A percentile compares a stretch with the other conserved stretches of the same genome.
phyloP scores from a whole-genome alignment of 2,113 vertebrate genomes.

The Dendrocopos noguchii region DNA sequence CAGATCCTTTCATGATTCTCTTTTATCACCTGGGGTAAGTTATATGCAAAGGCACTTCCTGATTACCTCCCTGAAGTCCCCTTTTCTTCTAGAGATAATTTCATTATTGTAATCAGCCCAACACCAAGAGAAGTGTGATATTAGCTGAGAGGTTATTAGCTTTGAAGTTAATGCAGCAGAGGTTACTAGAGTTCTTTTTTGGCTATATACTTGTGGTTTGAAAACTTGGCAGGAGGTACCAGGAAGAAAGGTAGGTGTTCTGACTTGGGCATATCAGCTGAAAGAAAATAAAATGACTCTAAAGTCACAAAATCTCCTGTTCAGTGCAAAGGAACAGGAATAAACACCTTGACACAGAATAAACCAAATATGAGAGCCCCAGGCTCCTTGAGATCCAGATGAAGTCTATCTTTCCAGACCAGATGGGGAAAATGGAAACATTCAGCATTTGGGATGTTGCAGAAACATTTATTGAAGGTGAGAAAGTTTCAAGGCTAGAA shows the following conservation, averaged over 20 bases:
- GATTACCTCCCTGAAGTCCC: not conserved
- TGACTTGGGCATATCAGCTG: not conserved
- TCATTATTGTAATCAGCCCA: not conserved
- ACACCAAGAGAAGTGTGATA: not conserved
- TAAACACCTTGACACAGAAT: not conserved
- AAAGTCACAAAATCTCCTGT: not conserved
- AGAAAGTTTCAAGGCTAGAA: not conserved
- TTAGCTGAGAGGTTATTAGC: not conserved
- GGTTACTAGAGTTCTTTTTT: not conserved
- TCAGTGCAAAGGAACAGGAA: not conserved
- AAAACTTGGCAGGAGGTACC: not conserved
- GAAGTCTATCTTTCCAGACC: not conserved
- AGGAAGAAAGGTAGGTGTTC: not conserved
- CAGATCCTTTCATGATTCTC: not conserved
- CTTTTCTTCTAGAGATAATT: not conserved
- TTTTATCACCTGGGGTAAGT: not conserved
- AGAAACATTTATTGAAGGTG: not conserved
- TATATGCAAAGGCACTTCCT: not conserved
- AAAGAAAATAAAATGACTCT: not conserved
- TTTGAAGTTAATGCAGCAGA: not conserved
- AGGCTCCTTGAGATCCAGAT: not conserved
- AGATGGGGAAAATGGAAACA: not conserved
- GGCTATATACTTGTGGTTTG: not conserved
- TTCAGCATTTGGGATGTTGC: not conserved
- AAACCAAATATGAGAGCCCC: not conserved